Percentiles rank a stretch among this genome's conserved stretches.
These are phyloP conservation scores for Podarcis siculus DNA, from an alignment of 2,797 vertebrate genomes.

Conservation along the genomic window DNA sequence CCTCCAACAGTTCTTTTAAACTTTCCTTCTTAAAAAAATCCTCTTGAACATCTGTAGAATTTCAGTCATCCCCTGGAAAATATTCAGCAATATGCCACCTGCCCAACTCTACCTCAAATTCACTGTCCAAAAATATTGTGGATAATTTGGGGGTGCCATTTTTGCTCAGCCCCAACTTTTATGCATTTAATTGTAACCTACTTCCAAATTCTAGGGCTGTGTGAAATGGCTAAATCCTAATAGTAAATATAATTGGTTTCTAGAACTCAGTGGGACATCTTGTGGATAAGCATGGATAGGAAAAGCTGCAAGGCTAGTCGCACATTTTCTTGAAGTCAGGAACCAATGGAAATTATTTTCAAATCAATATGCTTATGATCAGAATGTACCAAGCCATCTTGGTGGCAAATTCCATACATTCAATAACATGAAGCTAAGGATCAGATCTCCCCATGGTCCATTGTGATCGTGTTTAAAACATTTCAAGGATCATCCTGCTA, in stretches of 20 bases:
- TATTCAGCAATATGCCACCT: no score
- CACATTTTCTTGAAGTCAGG: neutral
- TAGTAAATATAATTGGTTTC: neutral
- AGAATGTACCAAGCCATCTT: constrained; percentile 21
- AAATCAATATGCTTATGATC: neutral
- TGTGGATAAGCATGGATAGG: neutral
- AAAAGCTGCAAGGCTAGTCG: neutral
- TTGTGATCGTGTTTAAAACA: neutral
- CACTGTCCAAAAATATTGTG: no score
- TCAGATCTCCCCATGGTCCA: neutral
- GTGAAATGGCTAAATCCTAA: neutral
- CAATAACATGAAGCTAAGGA: neutral
- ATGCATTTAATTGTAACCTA: neutral
- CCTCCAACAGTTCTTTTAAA: no score
- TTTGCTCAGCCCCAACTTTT: neutral
- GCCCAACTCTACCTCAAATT: no score
- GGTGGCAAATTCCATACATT: neutral
- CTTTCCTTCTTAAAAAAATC: no score
- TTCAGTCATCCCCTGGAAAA: no score
- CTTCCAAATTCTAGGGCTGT: neutral
- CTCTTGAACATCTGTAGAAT: no score
- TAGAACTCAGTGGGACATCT: neutral
- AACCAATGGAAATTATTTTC: constrained; percentile 1
- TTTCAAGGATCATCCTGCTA: neutral
- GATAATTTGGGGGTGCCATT: no score